Conservation (phyloP, 1,140 invertebrate species). For the Ladona fulva region DNA sequence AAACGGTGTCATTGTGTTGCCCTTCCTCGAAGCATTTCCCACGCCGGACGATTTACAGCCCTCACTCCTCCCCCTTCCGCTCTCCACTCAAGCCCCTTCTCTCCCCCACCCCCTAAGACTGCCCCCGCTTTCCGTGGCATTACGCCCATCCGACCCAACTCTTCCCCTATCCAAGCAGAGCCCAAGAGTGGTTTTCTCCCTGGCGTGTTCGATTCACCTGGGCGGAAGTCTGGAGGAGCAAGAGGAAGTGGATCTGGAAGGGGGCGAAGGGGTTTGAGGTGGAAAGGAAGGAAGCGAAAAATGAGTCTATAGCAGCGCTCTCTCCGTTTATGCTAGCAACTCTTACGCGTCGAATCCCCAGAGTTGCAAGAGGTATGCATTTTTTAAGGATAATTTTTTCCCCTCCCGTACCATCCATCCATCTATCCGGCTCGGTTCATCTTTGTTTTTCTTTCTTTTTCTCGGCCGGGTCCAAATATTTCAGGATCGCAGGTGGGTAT, state of each 20-base stretch:
- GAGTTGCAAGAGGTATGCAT: no score
- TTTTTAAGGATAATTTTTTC: no score
- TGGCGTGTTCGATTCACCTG: neutral
- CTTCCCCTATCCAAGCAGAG: neutral
- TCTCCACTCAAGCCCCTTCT: neutral
- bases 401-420: no score
- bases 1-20: neutral
- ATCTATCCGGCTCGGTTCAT: no score
- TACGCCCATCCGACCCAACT: neutral
- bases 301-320: neutral
- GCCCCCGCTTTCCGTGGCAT: neutral
- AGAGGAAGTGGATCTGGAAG: neutral
- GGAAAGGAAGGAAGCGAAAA: neutral
- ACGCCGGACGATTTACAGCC: neutral
- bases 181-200: neutral
- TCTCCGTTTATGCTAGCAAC: no score
- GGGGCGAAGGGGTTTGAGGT: neutral
- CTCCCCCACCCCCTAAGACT: neutral
- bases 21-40: neutral
- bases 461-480: no score
- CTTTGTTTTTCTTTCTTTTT: no score
- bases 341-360: no score
- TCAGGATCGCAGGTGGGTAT: no score
- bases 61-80: neutral
- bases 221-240: conserved; percentile 1